Evolutionary conservation across 1,140 invertebrate genomes (phyloP).

Genomic region (Solenopsis fugax): DNA sequence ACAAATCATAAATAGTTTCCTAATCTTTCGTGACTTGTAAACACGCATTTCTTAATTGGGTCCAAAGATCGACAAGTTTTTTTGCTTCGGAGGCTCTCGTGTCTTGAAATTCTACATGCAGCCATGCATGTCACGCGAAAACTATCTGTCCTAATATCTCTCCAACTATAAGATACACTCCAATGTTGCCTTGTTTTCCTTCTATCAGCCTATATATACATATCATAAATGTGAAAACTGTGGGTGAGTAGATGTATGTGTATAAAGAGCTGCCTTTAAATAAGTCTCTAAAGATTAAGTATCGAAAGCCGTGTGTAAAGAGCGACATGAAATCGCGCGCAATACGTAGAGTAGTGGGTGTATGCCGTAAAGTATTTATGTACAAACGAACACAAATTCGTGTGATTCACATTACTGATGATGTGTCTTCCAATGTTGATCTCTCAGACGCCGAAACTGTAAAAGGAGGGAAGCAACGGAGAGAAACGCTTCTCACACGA

Average conservation of each 20-base stretch:
- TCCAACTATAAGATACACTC: conserved; percentile 46
- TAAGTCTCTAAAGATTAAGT: conserved; percentile 65
- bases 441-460: conserved; percentile 1
- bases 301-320: conserved; percentile 70
- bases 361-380: conserved; percentile 20
- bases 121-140: conserved; percentile 80
- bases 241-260: neutral
- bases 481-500: neutral
- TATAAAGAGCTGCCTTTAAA: conserved; percentile 15
- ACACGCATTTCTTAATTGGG: neutral
- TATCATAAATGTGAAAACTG: conserved; percentile 34
- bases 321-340: conserved; percentile 59
- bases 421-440: neutral
- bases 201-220: conserved; percentile 38
- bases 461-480: neutral
- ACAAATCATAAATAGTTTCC: neutral
- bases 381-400: conserved; percentile 37
- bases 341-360: conserved; percentile 24
- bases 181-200: conserved; percentile 39
- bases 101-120: conserved; percentile 81
- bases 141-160: conserved; percentile 57
- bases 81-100: conserved; percentile 46
- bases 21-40: neutral
- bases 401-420: neutral
- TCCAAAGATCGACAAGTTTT: conserved; percentile 12